Percentiles rank a stretch among this genome's conserved stretches.
phyloP scores from a whole-genome alignment of 2,797 vertebrate genomes.

The Pteropus rufus region DNA sequence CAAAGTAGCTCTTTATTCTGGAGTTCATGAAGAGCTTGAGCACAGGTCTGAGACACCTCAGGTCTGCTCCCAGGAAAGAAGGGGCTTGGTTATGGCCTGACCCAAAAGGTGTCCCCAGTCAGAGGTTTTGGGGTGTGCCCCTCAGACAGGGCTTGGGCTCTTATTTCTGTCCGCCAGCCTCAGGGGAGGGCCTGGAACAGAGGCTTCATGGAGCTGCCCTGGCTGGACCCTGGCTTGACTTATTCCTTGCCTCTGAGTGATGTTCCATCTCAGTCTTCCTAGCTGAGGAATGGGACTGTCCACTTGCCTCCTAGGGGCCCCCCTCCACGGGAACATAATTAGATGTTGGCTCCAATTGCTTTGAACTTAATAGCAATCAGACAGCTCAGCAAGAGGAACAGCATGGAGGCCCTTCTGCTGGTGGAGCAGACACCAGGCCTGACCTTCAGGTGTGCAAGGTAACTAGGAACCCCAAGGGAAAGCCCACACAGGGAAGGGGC shows the following conservation, averaged over 20 bases:
- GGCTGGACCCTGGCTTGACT: background rate
- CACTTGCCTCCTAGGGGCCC: background rate
- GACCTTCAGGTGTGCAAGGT: background rate
- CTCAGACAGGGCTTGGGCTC: background rate
- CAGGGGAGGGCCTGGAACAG: background rate
- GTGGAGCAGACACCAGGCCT: background rate
- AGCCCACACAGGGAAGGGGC: background rate
- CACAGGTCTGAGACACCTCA: background rate
- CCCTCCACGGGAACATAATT: background rate
- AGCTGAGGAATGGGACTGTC: background rate
- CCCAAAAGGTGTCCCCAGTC: background rate
- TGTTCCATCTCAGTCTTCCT: background rate
- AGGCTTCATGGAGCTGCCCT: background rate
- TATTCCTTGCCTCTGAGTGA: background rate
- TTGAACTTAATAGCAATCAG: slow-evolving; percentile 3
- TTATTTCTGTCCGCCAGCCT: background rate
- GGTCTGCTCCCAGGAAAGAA: background rate
- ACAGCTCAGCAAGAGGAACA: background rate
- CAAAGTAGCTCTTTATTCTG: background rate
- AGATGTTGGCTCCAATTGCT: background rate
- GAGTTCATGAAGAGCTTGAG: background rate
- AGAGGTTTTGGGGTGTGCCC: no score
- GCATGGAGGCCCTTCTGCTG: background rate
- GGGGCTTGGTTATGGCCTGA: background rate
- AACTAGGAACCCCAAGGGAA: background rate